Base-by-base conservation (phyloP, 2,797 vertebrate species). In the Periparus ater region DNA sequence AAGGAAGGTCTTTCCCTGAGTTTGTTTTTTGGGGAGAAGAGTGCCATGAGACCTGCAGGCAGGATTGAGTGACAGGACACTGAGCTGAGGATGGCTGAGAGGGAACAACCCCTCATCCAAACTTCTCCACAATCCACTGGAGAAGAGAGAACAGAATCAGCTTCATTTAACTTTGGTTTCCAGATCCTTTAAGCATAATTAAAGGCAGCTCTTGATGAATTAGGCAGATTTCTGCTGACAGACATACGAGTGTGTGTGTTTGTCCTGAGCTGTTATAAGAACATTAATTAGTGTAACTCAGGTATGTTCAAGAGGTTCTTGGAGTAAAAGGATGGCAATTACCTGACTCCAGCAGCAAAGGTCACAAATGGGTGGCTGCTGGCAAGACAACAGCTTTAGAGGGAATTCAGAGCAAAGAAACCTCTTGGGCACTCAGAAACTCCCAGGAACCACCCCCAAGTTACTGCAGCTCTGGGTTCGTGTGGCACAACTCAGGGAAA, bases 391-490 rank as follows among this genome's bases (percentile, higher is more conserved):
- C 18, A 5, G 27, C 6, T 55, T 44, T 3, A 14, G 55, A 15
- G 44, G 20, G 50, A 51, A 45, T 45, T 18, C 57, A 76, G 36
- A 63, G 72, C 50, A 44, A 15, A 55, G 40, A 22, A 17, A 14
- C 38, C 19, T 9, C 38, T 19, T 8, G 12, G 9, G 29, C 11
- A 26, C 21, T 4, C 60, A 17, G 45, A 26, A 44, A 30, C 12
- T 53, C 51, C 34, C 7, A 7, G 50, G 70, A 11, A n/a, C 10
- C 11, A 2, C 2, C 8, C 20, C 8, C 26, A 13, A 0, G 17
- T 57, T 13, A 17, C 40, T 13, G 6, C 25, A 40, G 2, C 1
- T 6, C 19, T 16, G 50, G 19, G 34, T 22, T 86, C 10, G 3
- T 15, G 34, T 14, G 53, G 51, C 32, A 44, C 16, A 38, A 10